These are phyloP conservation scores for Teleopsis dalmanni DNA, from an alignment of 1,140 invertebrate species.

Conservation along the genomic window DNA sequence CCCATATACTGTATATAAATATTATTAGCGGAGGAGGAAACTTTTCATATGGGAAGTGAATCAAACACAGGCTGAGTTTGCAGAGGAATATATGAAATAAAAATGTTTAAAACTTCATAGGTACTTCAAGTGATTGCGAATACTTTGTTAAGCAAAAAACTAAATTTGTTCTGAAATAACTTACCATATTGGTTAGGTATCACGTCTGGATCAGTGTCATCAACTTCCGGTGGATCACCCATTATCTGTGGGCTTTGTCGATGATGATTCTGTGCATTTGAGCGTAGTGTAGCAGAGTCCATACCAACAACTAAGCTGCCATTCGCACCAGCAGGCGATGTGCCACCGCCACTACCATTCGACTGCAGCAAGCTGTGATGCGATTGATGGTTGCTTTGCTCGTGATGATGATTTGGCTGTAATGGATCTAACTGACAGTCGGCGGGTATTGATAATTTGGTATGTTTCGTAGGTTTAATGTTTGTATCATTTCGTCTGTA, in stretches of 20 bases:
- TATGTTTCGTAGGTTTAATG: slow-evolving; percentile 43
- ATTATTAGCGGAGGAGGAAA: too few species aligned
- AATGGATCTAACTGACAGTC: slow-evolving; percentile 43
- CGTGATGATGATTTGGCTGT: slow-evolving; percentile 27
- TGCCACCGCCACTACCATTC: slow-evolving; percentile 16
- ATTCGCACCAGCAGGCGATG: slow-evolving; percentile 3
- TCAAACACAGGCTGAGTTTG: too few species aligned
- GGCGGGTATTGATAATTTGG: slow-evolving; percentile 37
- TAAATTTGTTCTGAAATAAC: too few species aligned
- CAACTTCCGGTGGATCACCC: slow-evolving; percentile 48
- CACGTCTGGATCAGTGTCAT: slow-evolving; percentile 72
- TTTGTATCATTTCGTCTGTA: slow-evolving; percentile 39
- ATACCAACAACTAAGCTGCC: slow-evolving; percentile 19
- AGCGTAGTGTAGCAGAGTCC: slow-evolving; percentile 29
- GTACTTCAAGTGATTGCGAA: too few species aligned
- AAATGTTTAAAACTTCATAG: too few species aligned
- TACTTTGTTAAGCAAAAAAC: too few species aligned
- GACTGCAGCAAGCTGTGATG: slow-evolving; percentile 39
- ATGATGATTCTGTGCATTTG: slow-evolving; percentile 24
- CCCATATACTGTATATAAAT: too few species aligned
- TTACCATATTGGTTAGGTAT: slow-evolving; percentile 78
- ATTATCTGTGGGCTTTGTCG: slow-evolving; percentile 32
- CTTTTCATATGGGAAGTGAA: too few species aligned
- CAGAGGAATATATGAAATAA: too few species aligned
- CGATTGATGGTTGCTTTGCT: slow-evolving; percentile 24